These are phyloP conservation scores for Dinoponera quadriceps DNA, from an alignment of 1,140 invertebrate genomes.

Conservation along the genomic window DNA sequence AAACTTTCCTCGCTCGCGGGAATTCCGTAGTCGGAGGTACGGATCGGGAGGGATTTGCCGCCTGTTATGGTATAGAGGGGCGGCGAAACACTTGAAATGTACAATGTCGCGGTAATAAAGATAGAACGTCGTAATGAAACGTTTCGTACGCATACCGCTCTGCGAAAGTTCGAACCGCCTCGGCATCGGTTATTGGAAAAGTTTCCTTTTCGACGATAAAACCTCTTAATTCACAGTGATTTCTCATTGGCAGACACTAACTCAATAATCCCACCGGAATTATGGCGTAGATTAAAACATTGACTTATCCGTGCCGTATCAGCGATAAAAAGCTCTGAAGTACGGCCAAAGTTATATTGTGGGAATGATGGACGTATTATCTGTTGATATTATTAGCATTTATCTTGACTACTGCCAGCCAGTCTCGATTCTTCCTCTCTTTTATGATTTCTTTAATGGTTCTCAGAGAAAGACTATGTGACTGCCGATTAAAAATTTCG, in stretches of 20 bases:
- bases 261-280: slow-evolving; percentile 32
- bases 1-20: neutral
- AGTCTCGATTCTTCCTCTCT: neutral
- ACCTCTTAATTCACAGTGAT: slow-evolving; percentile 44
- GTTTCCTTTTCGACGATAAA: slow-evolving; percentile 37
- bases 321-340: neutral
- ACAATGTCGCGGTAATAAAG: slow-evolving; percentile 57
- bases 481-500: neutral
- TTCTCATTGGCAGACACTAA: slow-evolving; percentile 34
- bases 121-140: slow-evolving; percentile 43
- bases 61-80: slow-evolving; percentile 26
- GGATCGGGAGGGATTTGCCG: slow-evolving; percentile 41
- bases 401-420: too few species aligned
- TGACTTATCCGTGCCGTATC: neutral
- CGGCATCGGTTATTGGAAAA: slow-evolving; percentile 44
- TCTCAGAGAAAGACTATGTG: too few species aligned
- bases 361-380: neutral
- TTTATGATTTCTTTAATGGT: neutral
- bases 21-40: slow-evolving; percentile 28
- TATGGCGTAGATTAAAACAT: slow-evolving; percentile 27
- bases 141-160: slow-evolving; percentile 33
- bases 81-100: slow-evolving; percentile 44
- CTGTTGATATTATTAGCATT: too few species aligned
- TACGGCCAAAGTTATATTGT: neutral
- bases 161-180: slow-evolving; percentile 19